Evolutionary conservation across 1,140 invertebrate genomes (phyloP), one percentile per base, ranked within the genome.

Genomic region (Drosophila nasuta): DNA sequence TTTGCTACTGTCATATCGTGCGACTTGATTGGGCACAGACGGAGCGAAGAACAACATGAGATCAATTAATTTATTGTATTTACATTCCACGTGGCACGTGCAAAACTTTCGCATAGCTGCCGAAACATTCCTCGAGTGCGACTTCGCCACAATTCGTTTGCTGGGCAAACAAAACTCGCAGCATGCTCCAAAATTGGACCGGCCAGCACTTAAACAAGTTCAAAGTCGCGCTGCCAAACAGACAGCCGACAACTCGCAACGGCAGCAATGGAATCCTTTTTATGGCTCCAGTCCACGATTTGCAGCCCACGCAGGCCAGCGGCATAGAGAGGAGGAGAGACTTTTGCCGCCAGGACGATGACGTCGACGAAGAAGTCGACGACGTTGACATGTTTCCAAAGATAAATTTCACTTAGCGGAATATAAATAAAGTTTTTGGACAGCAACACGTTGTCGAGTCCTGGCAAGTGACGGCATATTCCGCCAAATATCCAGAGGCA

Each of bases 371-470:
- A 11, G 28, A 13, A 1, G n/a, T 56, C 52, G 28, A 33, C 68
- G 72, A 58, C 82, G 83, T 66, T 88, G 83, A 88, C 85, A 85
- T 85, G 81, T 86, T 79, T 57, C 68, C 79, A 73, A 85, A 85
- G 85, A 89, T 88, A 89, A 88, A 88, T 89, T 88, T 88, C 85
- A 88, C 85, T 88, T 88, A 89, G 85, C 77, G 57, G 75, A 75
- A 80, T 79, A 88, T 88, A 88, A 81, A 81, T 89, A 88, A 88
- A 88, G 85, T 88, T 89, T 78, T 88, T 59, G 35, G 85, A 75
- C 78, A 87, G 72, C 74, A 77, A 63, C 79, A 70, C 58, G 72
- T 66, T 78, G 72, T 48, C 56, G 60, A 30, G 59, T 25, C 17
- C 20, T 20, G 67, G 65, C 43, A 52, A 82, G 72, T 82, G 82